Conservation (phyloP, 2,888 invertebrate species). For the Ametastegia equiseti region DNA sequence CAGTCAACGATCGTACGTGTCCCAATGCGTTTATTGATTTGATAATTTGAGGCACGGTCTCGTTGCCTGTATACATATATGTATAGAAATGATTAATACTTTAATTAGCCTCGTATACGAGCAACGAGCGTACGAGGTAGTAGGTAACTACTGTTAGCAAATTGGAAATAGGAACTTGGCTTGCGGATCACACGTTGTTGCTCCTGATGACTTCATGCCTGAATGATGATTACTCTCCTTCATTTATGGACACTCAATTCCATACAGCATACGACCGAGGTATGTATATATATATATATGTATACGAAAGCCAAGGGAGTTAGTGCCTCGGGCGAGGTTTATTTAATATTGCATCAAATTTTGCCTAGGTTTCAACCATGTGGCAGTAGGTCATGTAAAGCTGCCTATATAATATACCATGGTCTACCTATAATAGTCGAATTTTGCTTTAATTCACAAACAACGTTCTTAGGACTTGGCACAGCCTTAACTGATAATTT, state of each 20-base stretch:
- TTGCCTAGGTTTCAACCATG: background rate
- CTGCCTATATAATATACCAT: background rate
- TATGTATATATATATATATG: no score
- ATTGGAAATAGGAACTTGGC: background rate
- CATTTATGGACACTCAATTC: slow-evolving; percentile 2
- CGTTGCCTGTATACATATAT: background rate
- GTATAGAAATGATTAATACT: background rate
- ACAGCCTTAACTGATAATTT: background rate
- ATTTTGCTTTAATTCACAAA: slow-evolving; percentile 20
- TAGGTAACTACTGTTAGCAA: background rate
- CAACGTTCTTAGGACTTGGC: background rate
- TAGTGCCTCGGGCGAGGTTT: background rate
- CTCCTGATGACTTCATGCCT: background rate
- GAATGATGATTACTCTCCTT: background rate
- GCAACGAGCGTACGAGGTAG: background rate
- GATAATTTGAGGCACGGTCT: background rate
- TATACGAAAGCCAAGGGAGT: background rate
- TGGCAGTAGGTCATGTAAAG: background rate
- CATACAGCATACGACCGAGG: background rate
- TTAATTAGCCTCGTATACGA: background rate
- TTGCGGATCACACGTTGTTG: background rate
- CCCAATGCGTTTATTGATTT: background rate
- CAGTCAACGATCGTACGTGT: background rate
- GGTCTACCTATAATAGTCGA: slow-evolving; percentile 2
- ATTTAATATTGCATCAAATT: slow-evolving; percentile 21